phyloP scores from a whole-genome alignment of 2,888 invertebrate genomes.

The Muscina levida region DNA sequence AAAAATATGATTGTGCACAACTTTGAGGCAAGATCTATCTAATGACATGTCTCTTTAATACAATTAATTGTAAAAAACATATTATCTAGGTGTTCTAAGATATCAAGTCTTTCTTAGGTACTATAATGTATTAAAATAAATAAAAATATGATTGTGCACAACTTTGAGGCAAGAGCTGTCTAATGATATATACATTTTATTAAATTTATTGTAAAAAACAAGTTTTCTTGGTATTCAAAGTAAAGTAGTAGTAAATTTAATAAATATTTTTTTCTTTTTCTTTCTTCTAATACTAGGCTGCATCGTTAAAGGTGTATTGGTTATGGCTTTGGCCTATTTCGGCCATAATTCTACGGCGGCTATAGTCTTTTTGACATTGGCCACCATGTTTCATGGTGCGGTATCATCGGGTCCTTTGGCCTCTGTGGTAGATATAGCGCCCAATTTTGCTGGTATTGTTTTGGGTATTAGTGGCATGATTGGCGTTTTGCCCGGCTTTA shows the following conservation, averaged over 20 bases:
- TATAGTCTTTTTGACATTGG: conserved; percentile 83
- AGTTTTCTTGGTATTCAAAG: too few relatives aligned
- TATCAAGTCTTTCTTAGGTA: too few relatives aligned
- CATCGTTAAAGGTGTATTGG: conserved; percentile 83
- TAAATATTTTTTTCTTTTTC: conserved; percentile 13
- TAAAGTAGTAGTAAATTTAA: background rate
- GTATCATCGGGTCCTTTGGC: conserved; percentile 85
- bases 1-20: too few relatives aligned
- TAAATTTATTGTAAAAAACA: too few relatives aligned
- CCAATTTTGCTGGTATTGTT: conserved; percentile 82
- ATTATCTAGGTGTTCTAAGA: too few relatives aligned
- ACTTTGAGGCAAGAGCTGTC: too few relatives aligned
- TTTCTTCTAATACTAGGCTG: conserved; percentile 81
- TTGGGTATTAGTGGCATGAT: conserved; percentile 84
- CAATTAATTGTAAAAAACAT: too few relatives aligned
- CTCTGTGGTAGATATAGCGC: conserved; percentile 85
- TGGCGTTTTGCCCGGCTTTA: conserved; percentile 82
- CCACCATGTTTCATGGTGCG: conserved; percentile 84
- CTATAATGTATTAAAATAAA: too few relatives aligned
- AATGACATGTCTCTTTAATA: too few relatives aligned
- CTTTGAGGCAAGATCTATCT: too few relatives aligned
- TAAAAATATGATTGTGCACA: too few relatives aligned
- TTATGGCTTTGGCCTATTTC: conserved; percentile 83
- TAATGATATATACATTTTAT: too few relatives aligned
- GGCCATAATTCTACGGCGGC: conserved; percentile 84